Evolutionary conservation across 2,113 vertebrate species (phyloP).

Genomic region (Zosterops borbonicus): DNA sequence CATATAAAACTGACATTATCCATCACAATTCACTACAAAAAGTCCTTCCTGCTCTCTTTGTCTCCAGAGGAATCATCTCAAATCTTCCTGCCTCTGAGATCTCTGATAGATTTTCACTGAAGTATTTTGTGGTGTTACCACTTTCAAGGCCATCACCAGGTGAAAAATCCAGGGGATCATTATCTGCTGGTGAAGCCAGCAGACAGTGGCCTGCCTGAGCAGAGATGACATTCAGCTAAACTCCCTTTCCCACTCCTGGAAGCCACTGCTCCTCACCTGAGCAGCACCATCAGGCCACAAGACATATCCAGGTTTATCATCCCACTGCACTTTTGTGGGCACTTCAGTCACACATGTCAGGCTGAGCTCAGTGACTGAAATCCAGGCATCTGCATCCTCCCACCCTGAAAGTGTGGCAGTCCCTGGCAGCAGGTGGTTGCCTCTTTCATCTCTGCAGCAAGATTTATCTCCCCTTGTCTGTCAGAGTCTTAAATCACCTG

Average conservation of each 20-base stretch:
- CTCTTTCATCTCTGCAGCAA: neutral
- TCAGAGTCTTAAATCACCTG: neutral
- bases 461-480: neutral
- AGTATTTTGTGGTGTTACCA: neutral
- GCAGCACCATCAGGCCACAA: neutral
- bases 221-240: neutral
- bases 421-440: neutral
- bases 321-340: neutral
- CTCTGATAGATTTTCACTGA: neutral
- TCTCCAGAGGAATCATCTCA: neutral
- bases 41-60: neutral
- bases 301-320: neutral
- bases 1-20: neutral
- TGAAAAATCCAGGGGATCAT: neutral
- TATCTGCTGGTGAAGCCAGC: neutral
- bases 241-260: neutral
- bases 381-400: neutral
- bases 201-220: neutral
- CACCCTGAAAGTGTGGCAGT: neutral
- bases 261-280: neutral
- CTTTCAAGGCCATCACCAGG: neutral
- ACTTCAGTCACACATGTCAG: neutral
- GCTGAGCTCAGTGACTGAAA: neutral
- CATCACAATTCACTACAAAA: neutral
- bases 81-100: neutral